Percentiles rank a stretch among this genome's conserved stretches.
These are phyloP conservation scores for Montipora foliosa DNA, from an alignment of 64 coral and sea anemone species.

Conservation along the genomic window DNA sequence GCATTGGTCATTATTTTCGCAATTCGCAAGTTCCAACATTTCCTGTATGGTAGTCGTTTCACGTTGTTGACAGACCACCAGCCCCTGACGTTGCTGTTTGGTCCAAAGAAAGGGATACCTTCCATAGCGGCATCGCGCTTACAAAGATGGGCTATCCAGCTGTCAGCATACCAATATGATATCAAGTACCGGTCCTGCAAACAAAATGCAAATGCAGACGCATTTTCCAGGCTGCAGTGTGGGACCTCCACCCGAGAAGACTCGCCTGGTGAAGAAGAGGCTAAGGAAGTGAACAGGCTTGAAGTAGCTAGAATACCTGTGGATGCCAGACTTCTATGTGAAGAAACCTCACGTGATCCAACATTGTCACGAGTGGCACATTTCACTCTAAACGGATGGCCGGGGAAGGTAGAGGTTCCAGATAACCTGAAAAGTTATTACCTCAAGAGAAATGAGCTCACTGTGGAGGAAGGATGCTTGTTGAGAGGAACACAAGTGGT, in stretches of 20 bases:
- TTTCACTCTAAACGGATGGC: constrained; percentile 32
- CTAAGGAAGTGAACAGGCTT: not conserved
- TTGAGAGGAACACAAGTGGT: constrained; percentile 52
- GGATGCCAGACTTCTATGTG: constrained; percentile 18
- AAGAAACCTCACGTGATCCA: constrained; percentile 32
- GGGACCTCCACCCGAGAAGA: not conserved
- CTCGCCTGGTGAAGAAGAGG: not conserved
- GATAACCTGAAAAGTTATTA: constrained; percentile 42
- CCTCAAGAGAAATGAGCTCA: constrained; percentile 25
- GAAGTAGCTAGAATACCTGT: constrained; percentile 48
- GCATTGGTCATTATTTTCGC: too few relatives aligned
- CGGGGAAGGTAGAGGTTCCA: constrained; percentile 7
- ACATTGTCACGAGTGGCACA: not conserved
- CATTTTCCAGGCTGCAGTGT: not conserved
- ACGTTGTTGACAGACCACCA: constrained; percentile 28
- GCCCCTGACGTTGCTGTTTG: constrained; percentile 37
- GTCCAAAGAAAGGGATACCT: constrained; percentile 55
- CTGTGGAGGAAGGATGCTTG: constrained; percentile 44
- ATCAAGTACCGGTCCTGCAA: not conserved
- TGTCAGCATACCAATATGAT: not conserved
- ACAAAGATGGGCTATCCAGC: constrained; percentile 35
- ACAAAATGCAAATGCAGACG: not conserved
- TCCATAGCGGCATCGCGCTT: constrained; percentile 8
- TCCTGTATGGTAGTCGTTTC: constrained; percentile 25
- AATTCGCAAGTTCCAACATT: not conserved